Evolutionary conservation across 2,113 vertebrate species (phyloP), one percentile per base, ranked within the genome.

Genomic region (Entomyzon cyanotis): DNA sequence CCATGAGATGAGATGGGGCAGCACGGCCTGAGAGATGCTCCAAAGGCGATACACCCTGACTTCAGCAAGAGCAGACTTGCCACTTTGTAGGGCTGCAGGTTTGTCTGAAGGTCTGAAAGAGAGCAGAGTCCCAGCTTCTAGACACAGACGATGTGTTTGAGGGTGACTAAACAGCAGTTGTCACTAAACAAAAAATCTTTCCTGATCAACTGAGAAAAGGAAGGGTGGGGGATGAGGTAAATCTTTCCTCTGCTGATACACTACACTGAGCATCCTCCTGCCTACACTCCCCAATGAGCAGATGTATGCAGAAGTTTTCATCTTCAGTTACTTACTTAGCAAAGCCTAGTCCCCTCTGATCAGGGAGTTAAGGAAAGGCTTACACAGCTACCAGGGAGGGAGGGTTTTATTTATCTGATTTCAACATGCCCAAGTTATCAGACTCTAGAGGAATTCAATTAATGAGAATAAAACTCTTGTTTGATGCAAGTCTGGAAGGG

Each of bases 341-440:
- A 90, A 64, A 95, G 89, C 69, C 79, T 92, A 63, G 94, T 55
- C 73, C 60, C 65, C 75, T 95, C 90, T 94, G 93, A 96, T 95
- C 65, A 53, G 35, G 42, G 92, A 95, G 83, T 96, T 94, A 94
- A 97, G 78, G 88, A 79, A 96, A 91, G 53, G 84, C 88, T 96
- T 95, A 95, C 64, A 76, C 15, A 93, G 90, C 91, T 96, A 84
- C 58, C 60, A 95, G 87, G 75, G 73, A 93, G 78, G 89, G 55
- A 95, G 49, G 80, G 42, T 88, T 92, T 95, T 97, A 95, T 95
- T 96, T 97, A 97, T 96, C 94, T 70, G 90, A 97, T 97, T 95
- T 94, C 81, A 93, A 73, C 73, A 89, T 84, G 87, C 91, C 76
- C 58, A 94, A 96, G 79, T 89, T 96, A 96, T 94, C 91, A 93